Conservation (phyloP, 2,797 vertebrate genomes). For the Helarctos malayanus region DNA sequence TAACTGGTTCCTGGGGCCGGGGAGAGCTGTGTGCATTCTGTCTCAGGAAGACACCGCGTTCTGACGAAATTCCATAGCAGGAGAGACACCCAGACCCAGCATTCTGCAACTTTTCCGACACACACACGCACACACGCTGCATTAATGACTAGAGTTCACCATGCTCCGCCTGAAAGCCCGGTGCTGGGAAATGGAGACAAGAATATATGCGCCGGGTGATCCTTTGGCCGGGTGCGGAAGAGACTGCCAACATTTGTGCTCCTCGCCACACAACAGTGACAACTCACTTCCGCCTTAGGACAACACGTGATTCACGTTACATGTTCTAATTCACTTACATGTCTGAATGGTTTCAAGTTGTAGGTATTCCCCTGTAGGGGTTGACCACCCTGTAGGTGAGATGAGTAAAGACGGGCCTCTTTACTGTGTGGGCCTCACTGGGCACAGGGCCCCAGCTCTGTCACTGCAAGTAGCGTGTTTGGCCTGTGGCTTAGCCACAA, state of each 20-base stretch:
- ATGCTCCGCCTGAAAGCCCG: background rate
- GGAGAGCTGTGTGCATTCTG: background rate
- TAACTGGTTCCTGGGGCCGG: background rate
- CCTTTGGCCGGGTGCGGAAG: background rate
- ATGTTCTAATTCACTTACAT: background rate
- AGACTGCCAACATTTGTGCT: background rate
- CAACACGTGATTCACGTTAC: background rate
- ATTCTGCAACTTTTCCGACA: background rate
- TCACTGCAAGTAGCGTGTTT: background rate
- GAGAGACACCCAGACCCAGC: background rate
- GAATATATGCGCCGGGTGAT: fast-evolving
- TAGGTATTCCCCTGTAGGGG: background rate
- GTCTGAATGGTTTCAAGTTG: background rate
- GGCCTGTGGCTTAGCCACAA: background rate
- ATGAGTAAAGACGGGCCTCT: background rate
- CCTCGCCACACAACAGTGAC: fast-evolving
- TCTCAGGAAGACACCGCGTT: background rate
- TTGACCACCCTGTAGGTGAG: background rate
- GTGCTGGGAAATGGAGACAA: background rate
- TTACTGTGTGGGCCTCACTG: background rate
- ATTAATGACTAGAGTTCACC: background rate
- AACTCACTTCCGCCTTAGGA: background rate
- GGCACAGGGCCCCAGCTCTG: background rate
- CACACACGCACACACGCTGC: fast-evolving
- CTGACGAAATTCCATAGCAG: background rate